Evolutionary conservation across 2,797 vertebrate genomes (phyloP), one percentile per base, ranked within the genome.

Genomic region (Cuculus canorus): DNA sequence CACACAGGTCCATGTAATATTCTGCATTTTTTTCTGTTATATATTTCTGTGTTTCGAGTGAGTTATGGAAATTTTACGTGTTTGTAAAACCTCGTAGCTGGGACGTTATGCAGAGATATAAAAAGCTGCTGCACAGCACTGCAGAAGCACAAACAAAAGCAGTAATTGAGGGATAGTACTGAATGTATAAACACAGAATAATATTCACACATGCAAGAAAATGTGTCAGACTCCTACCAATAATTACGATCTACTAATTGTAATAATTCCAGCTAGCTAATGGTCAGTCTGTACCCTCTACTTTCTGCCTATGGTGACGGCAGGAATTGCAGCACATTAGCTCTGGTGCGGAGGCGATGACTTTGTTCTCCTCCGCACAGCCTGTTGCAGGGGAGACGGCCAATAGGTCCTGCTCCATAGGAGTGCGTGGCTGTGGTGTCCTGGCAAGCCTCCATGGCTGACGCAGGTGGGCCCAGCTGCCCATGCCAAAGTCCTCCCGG

Each of bases 1-100:
- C 53, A n/a, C 1, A 3, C 37, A 19, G 28, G 27, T 15, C 9
- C 19, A 2, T 0, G 3, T 0, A 1, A 4, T 25, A 7, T 14
- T 73, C 50, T 19, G 7, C 14, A 7, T 19, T 56, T 61, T 22
- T 61, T 66, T 18, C 30, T 24, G 7, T 11, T 37, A 4, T 0
- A 13, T 2, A 28, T 54, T 47, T 64, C 47, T 68, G 5, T 33
- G 11, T 57, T 83, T 86, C 37, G 18, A 21, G 10, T 24, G 33
- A 64, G 9, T 64, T 92, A 22, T 7, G 23, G 63, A 37, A 47
- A 66, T 30, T 23, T 53, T 28, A 6, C 28, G 9, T 5, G 2
- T 61, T 68, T 52, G 79, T 4, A 59, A 45, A 76, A 10, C 10
- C 48, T 52, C 11, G 14, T 32, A 30, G 12, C 79, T 82, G 64